Base-by-base conservation (phyloP, 2,888 invertebrate species). In the Acrocyrtus sp. region DNA sequence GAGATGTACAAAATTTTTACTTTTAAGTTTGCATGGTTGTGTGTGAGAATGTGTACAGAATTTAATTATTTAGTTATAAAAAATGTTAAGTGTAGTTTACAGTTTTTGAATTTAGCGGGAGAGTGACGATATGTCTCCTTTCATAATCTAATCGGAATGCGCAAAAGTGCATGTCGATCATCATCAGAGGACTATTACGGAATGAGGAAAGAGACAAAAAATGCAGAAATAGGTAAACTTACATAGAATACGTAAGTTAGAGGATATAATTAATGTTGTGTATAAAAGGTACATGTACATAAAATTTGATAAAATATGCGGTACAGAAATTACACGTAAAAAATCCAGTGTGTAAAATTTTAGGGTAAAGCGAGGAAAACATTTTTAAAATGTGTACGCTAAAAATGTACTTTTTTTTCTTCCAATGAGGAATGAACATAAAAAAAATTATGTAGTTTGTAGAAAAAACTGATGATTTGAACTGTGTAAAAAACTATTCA, bases 1-100 rank as follows among this genome's bases (percentile, higher is more conserved):
- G 48, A 61, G 48, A 48, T 61, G 60, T 61, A 61, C 60, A 61
- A 61, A 57, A 19, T 19, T n/a, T 43, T 56, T 56, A 41, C 56
- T 24, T 26, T 24, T 27, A 45, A 24, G 10, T 45, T 34, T 34
- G 34, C 12, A 12, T 34, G 34, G 34, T 34, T 34, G 34, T 34
- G 34, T 34, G 34, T 34, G 34, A 8, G 34, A 34, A 34, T 34
- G 34, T 34, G 34, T 5, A 34, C 5, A 8, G 12, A 12, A 8
- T 34, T n/a, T n/a, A n/a, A n/a, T n/a, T n/a, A n/a, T n/a, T n/a
- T n/a, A 34, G 34, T 34, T 34, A 34, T 8, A 12, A 12, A 34
- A 34, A 34, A 34, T 34, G 5, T 8, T 34, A 34, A 34, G 12
- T 34, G 34, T 12, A 34, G 34, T 34, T 34, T 34, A 34, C 12